Evolutionary conservation across 2,888 invertebrate genomes (phyloP), one percentile per base, ranked within the genome.

Genomic region (Tridacna gigas): DNA sequence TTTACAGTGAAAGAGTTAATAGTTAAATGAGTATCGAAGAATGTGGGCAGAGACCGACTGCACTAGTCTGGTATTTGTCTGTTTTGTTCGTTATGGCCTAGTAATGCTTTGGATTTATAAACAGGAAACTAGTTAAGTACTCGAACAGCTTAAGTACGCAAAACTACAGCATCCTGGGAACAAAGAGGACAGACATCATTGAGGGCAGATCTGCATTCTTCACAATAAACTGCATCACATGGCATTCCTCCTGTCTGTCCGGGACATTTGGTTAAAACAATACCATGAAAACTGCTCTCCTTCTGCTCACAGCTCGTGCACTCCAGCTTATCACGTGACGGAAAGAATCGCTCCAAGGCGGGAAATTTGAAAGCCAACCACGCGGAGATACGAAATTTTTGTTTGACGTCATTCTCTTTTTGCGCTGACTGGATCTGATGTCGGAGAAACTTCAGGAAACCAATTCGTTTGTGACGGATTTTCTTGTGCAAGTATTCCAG

Each of bases 401-500:
- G 82, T 13, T 86, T 86, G 0, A 89, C 77, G 13, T 78, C 75
- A 18, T 78, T 65, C 63, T 88, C 86, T 56, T 88, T 89, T 28
- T 82, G 82, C 15, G 84, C 37, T 9, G 87, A 82, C 13, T 80
- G 78, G 9, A 90, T 79, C 37, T 84, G 84, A 20, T 90, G 84
- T n/a, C 83, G 86, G 13, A 90, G 22, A 73, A 86, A 86, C 61
- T 80, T 83, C 4, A 86, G 65, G 25, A 90, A 75, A 2, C 88
- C 86, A 45, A 85, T 79, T n/a, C 90, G 80, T 51, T 81, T 85
- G 77, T 87, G 86, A n/a, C 86, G 82, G 26, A 90, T 89, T 51
- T 86, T 86, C 77, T 89, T 88, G 48, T 90, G 89, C 0, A 90
- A 84, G 56, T 83, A 89, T 26, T 84, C 80, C 60, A 88, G 73